Evolutionary conservation across 2,888 invertebrate genomes (phyloP).

Genomic region (Chymomyza amoena): DNA sequence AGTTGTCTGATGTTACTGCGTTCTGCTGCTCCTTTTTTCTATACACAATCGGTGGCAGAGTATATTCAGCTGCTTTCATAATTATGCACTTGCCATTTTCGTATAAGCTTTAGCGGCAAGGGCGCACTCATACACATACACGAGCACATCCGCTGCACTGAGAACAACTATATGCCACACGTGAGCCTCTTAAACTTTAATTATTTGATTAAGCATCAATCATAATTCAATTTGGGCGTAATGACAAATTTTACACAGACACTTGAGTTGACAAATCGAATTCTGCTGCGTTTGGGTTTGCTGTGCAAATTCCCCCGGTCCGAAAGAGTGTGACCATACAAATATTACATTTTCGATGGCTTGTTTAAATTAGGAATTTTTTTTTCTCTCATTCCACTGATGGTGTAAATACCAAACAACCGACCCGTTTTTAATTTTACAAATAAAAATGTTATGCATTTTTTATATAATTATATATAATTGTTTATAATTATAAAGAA

Average conservation of each 20-base stretch:
- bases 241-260: constrained; percentile 18
- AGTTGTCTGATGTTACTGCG: constrained; percentile 10
- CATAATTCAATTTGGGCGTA: neutral
- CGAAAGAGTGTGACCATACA: neutral
- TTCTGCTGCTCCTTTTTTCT: constrained; percentile 21
- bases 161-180: constrained; percentile 19
- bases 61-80: constrained; percentile 55
- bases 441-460: too few species aligned
- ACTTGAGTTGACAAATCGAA: constrained; percentile 43
- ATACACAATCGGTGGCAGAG: constrained; percentile 46
- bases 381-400: too few species aligned
- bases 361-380: neutral
- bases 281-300: constrained; percentile 42
- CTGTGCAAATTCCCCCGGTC: constrained; percentile 31
- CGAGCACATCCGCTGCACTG: constrained; percentile 15
- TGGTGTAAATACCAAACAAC: neutral
- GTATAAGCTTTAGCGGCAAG: constrained; percentile 28
- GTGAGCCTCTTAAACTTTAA: constrained; percentile 37
- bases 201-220: constrained; percentile 29
- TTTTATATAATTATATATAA: too few species aligned
- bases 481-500: too few species aligned
- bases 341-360: neutral
- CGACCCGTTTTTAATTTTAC: too few species aligned
- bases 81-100: constrained; percentile 54
- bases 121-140: constrained; percentile 22